These are phyloP conservation scores for Euspilapteryx auroguttella DNA, from an alignment of 2,888 invertebrate species.

Conservation along the genomic window DNA sequence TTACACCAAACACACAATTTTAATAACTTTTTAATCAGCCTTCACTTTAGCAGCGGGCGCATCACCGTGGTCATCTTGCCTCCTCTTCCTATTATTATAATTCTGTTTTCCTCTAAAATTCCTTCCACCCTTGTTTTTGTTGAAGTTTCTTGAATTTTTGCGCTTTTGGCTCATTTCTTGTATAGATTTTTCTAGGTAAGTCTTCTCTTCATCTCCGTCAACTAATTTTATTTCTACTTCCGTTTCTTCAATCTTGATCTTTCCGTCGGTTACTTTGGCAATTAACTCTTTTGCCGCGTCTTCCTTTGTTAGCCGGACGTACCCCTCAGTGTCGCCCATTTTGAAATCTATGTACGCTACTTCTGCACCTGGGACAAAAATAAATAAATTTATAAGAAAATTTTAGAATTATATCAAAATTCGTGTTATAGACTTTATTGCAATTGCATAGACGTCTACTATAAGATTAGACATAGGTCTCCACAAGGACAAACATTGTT, in stretches of 20 bases:
- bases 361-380: conserved; percentile 53
- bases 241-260: conserved; percentile 53
- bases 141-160: conserved; percentile 43
- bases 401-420: no score
- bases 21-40: no score
- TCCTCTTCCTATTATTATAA: conserved; percentile 27
- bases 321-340: conserved; percentile 73
- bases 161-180: conserved; percentile 63
- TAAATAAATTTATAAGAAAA: no score
- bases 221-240: conserved; percentile 60
- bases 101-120: no score
- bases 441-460: no score
- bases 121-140: conserved; percentile 30
- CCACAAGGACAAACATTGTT: no score
- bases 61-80: conserved; percentile 21
- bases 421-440: no score
- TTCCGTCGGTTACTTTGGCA: conserved; percentile 66
- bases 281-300: conserved; percentile 67
- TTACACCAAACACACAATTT: no score
- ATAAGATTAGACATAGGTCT: no score
- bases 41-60: conserved; percentile 26
- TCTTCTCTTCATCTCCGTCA: conserved; percentile 73
- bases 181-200: conserved; percentile 64
- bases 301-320: conserved; percentile 70
- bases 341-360: conserved; percentile 77